Evolutionary conservation across 2,797 vertebrate species (phyloP).

Genomic region (Ptychobarbus kaznakovi): DNA sequence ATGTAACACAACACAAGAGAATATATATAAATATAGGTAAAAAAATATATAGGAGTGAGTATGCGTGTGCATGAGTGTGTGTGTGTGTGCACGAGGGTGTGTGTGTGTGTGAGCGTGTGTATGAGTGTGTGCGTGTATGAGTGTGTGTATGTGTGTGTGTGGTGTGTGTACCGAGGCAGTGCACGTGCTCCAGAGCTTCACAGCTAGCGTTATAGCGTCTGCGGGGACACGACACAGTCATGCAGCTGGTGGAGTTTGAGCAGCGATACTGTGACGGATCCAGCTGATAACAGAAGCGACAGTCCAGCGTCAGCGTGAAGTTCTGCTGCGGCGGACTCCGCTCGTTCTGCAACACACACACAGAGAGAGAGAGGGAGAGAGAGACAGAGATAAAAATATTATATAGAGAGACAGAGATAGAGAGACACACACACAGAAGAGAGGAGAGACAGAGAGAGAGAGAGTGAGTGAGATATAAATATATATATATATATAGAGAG

Average conservation of each 20-base stretch:
- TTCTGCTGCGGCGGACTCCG: slow-evolving; percentile 77
- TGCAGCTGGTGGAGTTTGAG: slow-evolving; percentile 87
- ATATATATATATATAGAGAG: no score
- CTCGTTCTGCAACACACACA: slow-evolving; percentile 75
- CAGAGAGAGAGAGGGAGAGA: no score
- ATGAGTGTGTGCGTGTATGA: neutral
- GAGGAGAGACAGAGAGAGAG: no score
- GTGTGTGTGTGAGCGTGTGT: neutral
- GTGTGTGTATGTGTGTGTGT: neutral
- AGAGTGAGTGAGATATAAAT: no score
- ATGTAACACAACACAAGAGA: no score
- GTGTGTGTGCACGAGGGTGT: neutral
- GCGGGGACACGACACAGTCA: slow-evolving; percentile 92
- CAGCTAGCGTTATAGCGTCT: slow-evolving; percentile 89
- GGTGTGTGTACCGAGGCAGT: slow-evolving; percentile 85
- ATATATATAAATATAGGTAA: no score
- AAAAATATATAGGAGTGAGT: no score
- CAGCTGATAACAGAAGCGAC: slow-evolving; percentile 98
- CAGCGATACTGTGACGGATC: slow-evolving; percentile 88
- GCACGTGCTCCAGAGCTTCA: slow-evolving; percentile 88
- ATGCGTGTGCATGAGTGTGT: no score
- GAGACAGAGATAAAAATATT: no score
- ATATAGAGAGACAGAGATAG: no score
- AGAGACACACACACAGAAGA: no score
- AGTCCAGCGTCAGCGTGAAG: slow-evolving; percentile 86